Conservation (phyloP, 2,113 vertebrate genomes). For the Alectura lathami region DNA sequence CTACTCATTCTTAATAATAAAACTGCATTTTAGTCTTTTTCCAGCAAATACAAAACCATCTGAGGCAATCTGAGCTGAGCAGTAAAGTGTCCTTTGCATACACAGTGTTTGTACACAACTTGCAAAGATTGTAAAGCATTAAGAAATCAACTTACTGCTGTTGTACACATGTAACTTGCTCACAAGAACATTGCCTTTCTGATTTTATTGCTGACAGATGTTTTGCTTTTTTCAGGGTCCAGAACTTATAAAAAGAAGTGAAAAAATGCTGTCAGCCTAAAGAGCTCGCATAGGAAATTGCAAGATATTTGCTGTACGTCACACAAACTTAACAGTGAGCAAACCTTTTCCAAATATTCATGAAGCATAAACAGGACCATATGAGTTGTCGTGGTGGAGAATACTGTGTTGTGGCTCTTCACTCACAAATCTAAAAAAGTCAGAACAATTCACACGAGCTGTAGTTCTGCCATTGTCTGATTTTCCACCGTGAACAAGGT, state of each 20-base stretch:
- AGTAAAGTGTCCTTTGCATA: fast-evolving
- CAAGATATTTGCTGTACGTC: background rate
- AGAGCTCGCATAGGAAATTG: fast-evolving
- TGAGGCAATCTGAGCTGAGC: background rate
- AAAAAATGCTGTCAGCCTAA: background rate
- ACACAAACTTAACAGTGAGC: background rate
- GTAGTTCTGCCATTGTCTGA: background rate
- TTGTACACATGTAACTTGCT: fast-evolving
- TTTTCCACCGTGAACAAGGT: background rate
- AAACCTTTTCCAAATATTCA: fast-evolving
- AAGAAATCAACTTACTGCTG: background rate
- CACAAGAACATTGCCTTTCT: background rate
- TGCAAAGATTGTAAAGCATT: fast-evolving
- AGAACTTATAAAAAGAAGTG: slow-evolving; percentile 12
- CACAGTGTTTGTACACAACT: fast-evolving
- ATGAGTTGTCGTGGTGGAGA: background rate
- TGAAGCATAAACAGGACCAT: background rate
- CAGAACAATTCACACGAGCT: background rate
- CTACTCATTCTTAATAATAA: background rate
- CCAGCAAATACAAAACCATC: background rate
- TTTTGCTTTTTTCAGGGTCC: background rate
- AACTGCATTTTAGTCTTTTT: background rate
- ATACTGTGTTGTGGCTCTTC: background rate
- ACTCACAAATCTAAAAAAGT: background rate
- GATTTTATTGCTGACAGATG: fast-evolving